These are phyloP conservation scores for Penaeus chinensis DNA, from an alignment of 1,140 invertebrate genomes.

Conservation along the genomic window DNA sequence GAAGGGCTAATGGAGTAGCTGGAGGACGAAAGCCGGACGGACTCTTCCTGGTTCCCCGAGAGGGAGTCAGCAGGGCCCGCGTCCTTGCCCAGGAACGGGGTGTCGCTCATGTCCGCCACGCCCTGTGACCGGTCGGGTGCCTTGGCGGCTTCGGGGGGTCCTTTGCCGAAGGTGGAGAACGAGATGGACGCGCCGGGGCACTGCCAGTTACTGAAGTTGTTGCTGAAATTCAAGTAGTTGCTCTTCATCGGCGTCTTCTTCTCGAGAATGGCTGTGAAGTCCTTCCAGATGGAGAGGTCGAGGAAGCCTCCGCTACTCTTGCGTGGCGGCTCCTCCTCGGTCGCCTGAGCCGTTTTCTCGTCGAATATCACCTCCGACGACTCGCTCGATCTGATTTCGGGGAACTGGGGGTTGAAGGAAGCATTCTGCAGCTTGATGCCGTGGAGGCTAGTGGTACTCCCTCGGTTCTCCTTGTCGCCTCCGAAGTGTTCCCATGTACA, in stretches of 20 bases:
- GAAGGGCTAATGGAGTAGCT: not conserved
- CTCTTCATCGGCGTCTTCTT: conserved; percentile 27
- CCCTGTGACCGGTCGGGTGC: not conserved
- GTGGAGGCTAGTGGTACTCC: not conserved
- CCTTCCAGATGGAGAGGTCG: conserved; percentile 37
- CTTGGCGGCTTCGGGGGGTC: not conserved
- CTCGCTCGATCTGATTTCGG: conserved; percentile 21
- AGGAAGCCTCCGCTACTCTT: not conserved
- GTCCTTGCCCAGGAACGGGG: conserved; percentile 17
- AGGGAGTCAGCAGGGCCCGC: too few species aligned
- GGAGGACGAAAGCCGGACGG: not conserved
- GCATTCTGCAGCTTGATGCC: conserved; percentile 37
- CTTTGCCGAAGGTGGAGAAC: conserved; percentile 25
- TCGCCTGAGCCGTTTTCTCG: not conserved
- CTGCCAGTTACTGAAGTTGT: conserved; percentile 20
- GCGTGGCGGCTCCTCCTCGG: not conserved
- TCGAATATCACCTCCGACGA: not conserved
- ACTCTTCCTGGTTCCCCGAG: not conserved
- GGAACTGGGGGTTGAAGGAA: conserved; percentile 44
- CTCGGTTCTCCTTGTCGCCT: conserved; percentile 2
- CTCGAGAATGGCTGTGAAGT: conserved; percentile 41
- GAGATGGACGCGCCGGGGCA: not conserved
- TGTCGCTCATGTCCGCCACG: conserved; percentile 16
- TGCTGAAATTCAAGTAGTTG: conserved; percentile 37
- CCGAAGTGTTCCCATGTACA: conserved; percentile 28